Conservation (phyloP, 2,797 vertebrate species). For the Squalus acanthias region DNA sequence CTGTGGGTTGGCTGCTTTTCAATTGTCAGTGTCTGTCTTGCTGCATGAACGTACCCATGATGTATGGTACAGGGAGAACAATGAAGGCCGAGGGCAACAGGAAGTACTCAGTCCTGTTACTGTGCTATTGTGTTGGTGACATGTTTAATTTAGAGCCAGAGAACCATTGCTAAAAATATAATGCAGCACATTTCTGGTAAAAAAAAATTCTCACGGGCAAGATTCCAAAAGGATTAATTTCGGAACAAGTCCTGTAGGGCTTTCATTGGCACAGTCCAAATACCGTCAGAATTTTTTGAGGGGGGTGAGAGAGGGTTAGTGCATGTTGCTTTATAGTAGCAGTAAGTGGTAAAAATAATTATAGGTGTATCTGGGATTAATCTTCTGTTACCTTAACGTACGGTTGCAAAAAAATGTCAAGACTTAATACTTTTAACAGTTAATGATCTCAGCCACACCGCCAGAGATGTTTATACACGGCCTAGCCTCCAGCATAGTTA, state of each 20-base stretch:
- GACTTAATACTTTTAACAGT: neutral
- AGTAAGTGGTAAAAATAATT: neutral
- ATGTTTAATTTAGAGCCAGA: neutral
- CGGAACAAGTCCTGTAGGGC: neutral
- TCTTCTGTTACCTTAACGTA: neutral
- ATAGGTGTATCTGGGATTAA: neutral
- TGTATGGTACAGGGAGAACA: neutral
- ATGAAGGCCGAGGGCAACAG: neutral
- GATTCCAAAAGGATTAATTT: neutral
- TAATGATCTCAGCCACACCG: neutral
- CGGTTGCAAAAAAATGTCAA: neutral
- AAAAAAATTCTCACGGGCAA: neutral
- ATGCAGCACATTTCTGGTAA: neutral
- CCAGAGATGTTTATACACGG: too few species aligned
- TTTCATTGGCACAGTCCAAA: neutral
- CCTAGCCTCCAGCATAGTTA: neutral
- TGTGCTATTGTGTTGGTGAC: neutral
- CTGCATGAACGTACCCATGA: neutral
- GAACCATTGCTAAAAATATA: conserved; percentile 15
- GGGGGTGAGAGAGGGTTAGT: too few species aligned
- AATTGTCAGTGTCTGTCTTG: neutral
- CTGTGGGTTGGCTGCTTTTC: neutral
- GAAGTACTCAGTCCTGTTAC: neutral
- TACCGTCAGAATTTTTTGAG: neutral
- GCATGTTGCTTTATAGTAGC: neutral